phyloP scores from a whole-genome alignment of 2,113 vertebrate genomes.

The Rhagologus leucostigma region DNA sequence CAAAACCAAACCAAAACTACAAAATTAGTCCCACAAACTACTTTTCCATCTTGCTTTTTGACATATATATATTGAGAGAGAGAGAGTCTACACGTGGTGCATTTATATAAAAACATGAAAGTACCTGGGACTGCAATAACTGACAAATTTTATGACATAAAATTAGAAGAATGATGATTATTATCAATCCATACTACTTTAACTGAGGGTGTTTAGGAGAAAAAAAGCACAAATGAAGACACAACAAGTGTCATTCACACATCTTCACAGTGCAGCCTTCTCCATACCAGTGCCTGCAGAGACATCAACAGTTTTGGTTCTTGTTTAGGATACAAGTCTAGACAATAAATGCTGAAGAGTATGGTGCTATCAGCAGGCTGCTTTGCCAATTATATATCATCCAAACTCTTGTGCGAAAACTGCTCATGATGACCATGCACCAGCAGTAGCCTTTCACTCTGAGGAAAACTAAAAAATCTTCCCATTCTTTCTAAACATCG shows the following conservation, averaged over 20 bases:
- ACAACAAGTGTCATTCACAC: neutral
- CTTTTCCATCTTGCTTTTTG: neutral
- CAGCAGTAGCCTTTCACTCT: neutral
- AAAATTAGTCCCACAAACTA: neutral
- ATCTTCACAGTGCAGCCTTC: neutral
- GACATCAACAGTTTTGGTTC: neutral
- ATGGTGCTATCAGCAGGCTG: neutral
- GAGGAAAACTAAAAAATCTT: neutral
- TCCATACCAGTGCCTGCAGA: neutral
- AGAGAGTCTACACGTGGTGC: too few relatives aligned
- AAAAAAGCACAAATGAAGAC: neutral
- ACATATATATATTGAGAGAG: neutral
- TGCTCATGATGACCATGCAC: neutral
- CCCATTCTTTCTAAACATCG: neutral
- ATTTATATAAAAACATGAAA: neutral
- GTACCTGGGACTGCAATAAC: neutral
- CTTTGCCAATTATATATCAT: neutral
- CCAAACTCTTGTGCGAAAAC: neutral
- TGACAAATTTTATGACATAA: neutral
- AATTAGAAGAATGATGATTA: neutral
- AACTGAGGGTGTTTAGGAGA: neutral
- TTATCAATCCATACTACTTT: neutral
- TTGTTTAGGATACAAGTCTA: neutral
- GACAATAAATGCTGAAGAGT: neutral
- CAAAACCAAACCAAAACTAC: neutral